Conservation (phyloP, 53 echinoderm and acorn worm genomes). For the Paracentrotus lividus region DNA sequence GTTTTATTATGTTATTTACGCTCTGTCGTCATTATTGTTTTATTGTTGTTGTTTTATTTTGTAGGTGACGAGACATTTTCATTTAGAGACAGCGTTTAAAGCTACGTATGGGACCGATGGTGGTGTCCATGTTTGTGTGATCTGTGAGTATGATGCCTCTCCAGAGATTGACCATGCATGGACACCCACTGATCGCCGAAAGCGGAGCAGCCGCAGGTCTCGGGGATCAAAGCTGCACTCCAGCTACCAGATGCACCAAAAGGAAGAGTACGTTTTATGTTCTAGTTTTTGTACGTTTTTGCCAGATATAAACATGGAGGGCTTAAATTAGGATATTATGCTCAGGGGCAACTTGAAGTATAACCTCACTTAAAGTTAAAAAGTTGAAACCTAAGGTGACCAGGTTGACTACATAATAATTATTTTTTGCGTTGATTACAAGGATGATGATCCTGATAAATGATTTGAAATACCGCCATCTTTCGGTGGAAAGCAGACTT, state of each 20-base stretch:
- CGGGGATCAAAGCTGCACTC: constrained; percentile 92
- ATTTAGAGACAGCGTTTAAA: constrained; percentile 90
- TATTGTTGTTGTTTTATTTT: background rate
- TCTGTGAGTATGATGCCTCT: constrained; percentile 97
- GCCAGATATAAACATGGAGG: too few species aligned
- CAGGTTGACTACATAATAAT: too few species aligned
- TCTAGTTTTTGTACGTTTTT: background rate
- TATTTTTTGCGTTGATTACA: too few species aligned
- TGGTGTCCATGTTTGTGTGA: constrained; percentile 88
- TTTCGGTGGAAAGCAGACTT: too few species aligned
- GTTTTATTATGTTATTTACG: too few species aligned
- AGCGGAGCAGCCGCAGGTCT: constrained; percentile 87
- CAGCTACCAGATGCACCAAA: constrained; percentile 63
- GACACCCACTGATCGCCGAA: constrained; percentile 95
- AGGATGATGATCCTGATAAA: too few species aligned
- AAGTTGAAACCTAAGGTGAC: too few species aligned
- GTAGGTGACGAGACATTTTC: constrained; percentile 77
- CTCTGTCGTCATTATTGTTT: too few species aligned
- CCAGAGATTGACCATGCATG: constrained; percentile 97
- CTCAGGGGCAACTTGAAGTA: too few species aligned
- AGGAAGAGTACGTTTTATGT: constrained; percentile 70
- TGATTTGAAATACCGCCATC: too few species aligned
- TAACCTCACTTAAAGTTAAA: too few species aligned
- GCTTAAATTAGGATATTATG: too few species aligned
- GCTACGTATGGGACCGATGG: constrained; percentile 92